phyloP scores from a whole-genome alignment of 2,797 vertebrate genomes.

The Euphonia xanthogaster region DNA sequence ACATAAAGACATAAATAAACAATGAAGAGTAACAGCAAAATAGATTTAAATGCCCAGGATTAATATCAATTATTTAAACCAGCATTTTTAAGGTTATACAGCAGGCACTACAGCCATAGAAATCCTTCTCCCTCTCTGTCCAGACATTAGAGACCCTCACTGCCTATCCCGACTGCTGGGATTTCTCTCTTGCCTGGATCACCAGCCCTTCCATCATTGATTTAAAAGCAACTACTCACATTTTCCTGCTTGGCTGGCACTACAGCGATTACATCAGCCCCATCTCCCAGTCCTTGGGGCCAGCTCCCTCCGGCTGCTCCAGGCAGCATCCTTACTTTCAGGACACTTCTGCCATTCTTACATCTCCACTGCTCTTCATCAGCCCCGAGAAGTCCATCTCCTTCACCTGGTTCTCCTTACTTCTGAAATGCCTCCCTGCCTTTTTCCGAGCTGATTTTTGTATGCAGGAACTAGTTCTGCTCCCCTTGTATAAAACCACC shows the following conservation, averaged over 20 bases:
- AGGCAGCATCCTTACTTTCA: not conserved
- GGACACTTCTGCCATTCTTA: not conserved
- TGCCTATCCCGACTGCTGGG: fast-evolving
- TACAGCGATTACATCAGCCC: constrained; percentile 45
- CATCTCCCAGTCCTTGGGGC: not conserved
- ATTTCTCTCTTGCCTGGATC: not conserved
- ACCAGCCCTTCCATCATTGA: not conserved
- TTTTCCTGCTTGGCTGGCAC: constrained; percentile 6
- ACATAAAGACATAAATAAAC: constrained; percentile 28
- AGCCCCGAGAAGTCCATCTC: not conserved
- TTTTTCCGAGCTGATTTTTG: not conserved
- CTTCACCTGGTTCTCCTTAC: not conserved
- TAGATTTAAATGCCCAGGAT: not conserved
- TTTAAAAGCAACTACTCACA: not conserved
- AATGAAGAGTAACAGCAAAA: not conserved
- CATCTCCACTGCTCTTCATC: not conserved
- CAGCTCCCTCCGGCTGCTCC: not conserved
- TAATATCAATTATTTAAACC: not conserved
- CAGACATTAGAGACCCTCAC: not conserved
- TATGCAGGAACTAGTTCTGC: not conserved
- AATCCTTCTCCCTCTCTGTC: not conserved
- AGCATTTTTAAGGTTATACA: not conserved
- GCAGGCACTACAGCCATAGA: not conserved
- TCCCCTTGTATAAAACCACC: not conserved
- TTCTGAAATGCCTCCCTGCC: not conserved